Percentiles rank a stretch among this genome's conserved stretches.
phyloP scores from a whole-genome alignment of 2,113 vertebrate species.

The Gobius niger region DNA sequence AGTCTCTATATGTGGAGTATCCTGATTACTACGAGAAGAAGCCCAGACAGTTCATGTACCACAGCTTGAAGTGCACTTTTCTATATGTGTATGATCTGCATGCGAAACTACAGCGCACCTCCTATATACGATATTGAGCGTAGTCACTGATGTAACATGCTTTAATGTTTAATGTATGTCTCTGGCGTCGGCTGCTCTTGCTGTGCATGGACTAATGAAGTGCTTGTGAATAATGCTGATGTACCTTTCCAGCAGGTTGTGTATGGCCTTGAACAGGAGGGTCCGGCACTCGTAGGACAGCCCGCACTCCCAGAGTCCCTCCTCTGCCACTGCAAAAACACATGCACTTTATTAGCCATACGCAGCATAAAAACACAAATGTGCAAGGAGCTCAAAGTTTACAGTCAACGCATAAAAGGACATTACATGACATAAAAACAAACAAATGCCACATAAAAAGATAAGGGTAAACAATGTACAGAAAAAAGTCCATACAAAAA shows the following conservation, averaged over 20 bases:
- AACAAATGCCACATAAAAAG: too few species aligned
- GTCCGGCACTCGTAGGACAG: slow-evolving; percentile 98
- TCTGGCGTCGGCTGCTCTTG: not conserved
- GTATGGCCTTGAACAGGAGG: slow-evolving; percentile 98
- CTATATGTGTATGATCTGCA: not conserved
- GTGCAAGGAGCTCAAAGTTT: too few species aligned
- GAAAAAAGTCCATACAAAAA: too few species aligned
- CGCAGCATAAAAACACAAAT: too few species aligned
- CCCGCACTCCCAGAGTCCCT: slow-evolving; percentile 96
- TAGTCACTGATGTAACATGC: slow-evolving; percentile 3
- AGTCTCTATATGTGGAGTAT: too few species aligned
- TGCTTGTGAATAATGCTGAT: not conserved
- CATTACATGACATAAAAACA: too few species aligned
- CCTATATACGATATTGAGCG: not conserved
- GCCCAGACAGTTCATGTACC: too few species aligned
- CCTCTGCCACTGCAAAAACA: slow-evolving; percentile 87
- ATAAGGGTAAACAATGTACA: too few species aligned
- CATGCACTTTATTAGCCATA: not conserved
- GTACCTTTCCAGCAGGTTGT: slow-evolving; percentile 98
- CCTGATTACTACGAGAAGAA: too few species aligned
- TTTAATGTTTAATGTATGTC: slow-evolving; percentile 1
- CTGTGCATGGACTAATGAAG: slow-evolving; percentile 5
- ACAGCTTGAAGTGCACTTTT: too few species aligned
- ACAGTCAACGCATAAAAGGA: too few species aligned
- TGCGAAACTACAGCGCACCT: not conserved